phyloP scores from a whole-genome alignment of 2,888 invertebrate species.

The Eupithecia dodoneata region DNA sequence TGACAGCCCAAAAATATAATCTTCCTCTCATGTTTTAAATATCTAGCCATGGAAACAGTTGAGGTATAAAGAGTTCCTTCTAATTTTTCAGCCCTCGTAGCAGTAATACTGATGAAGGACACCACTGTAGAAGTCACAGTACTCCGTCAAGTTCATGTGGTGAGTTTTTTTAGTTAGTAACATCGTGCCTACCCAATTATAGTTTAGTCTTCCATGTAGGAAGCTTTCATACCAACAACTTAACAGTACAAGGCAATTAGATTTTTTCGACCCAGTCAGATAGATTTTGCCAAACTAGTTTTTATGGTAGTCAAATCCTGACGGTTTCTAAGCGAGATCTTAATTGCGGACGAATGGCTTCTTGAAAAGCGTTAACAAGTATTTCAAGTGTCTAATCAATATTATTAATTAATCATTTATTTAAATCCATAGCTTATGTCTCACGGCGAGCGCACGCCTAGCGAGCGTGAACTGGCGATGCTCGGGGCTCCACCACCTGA shows the following conservation, averaged over 20 bases:
- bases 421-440: slow-evolving; percentile 83
- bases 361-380: background rate
- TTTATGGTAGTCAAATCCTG: background rate
- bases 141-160: slow-evolving; percentile 80
- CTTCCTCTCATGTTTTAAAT: background rate
- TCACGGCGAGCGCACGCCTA: slow-evolving; percentile 89
- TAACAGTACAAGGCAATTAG: background rate
- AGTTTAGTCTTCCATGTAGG: background rate
- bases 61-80: background rate
- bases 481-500: slow-evolving; percentile 86
- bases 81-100: slow-evolving; percentile 74
- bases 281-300: slow-evolving; percentile 7
- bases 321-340: background rate
- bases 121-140: slow-evolving; percentile 73
- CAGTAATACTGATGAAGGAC: slow-evolving; percentile 79
- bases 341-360: background rate
- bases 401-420: slow-evolving; percentile 4
- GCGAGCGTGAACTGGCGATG: slow-evolving; percentile 78
- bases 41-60: background rate
- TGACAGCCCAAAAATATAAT: background rate
- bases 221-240: background rate
- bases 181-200: background rate
- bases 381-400: background rate
- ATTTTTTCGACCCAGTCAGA: background rate
- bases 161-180: slow-evolving; percentile 50